phyloP scores from a whole-genome alignment of 2,797 vertebrate genomes.

The Ctenochaetus hawaiiensis region DNA sequence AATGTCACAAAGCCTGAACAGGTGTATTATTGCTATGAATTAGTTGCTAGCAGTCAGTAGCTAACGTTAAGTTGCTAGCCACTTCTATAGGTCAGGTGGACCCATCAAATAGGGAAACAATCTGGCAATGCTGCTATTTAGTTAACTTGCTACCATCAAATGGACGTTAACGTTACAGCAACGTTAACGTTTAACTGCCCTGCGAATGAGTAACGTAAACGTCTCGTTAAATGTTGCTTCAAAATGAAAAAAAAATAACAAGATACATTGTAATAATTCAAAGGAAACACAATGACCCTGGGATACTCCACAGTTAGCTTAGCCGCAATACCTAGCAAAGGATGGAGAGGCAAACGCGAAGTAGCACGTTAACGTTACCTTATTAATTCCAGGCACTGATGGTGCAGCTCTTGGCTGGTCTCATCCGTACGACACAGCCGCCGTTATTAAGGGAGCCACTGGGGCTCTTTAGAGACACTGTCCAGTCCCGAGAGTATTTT shows the following conservation, averaged over 20 bases:
- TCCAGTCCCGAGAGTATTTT: background rate
- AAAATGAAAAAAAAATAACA: background rate
- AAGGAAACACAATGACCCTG: constrained; percentile 43
- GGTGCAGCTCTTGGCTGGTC: constrained; percentile 53
- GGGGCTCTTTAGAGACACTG: constrained; percentile 5
- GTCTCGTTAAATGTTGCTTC: background rate
- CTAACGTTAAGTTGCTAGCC: constrained; percentile 62
- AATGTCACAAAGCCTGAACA: constrained; percentile 17
- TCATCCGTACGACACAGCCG: constrained; percentile 46
- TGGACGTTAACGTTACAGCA: background rate
- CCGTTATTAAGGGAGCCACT: constrained; percentile 13
- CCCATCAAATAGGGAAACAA: constrained; percentile 47
- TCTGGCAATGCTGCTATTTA: constrained; percentile 23
- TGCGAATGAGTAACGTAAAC: background rate
- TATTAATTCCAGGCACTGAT: constrained; percentile 63
- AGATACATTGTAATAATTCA: background rate
- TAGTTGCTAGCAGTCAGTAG: constrained; percentile 41
- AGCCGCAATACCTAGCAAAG: constrained; percentile 51
- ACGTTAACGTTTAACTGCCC: background rate
- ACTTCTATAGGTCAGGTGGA: constrained; percentile 64
- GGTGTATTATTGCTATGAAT: constrained; percentile 18
- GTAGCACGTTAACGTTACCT: constrained; percentile 69
- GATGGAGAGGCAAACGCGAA: constrained; percentile 56
- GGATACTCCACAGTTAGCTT: constrained; percentile 55
- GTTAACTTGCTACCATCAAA: constrained; percentile 10